These are phyloP conservation scores for Excalfactoria chinensis DNA, from an alignment of 2,113 vertebrate species.

Conservation along the genomic window DNA sequence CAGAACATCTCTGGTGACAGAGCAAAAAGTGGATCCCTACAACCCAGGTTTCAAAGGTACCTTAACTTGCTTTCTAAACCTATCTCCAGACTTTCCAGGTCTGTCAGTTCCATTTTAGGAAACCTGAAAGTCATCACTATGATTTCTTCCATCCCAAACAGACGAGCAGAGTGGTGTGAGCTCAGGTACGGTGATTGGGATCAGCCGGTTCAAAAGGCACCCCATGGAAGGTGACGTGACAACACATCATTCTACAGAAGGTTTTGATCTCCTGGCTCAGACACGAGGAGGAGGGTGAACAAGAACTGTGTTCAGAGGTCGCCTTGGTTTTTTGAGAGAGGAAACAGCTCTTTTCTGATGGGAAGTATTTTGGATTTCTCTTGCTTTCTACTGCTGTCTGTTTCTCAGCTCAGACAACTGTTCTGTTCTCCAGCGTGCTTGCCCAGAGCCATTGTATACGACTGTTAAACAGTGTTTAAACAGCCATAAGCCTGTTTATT, in stretches of 20 bases:
- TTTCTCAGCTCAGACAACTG: background rate
- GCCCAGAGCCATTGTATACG: background rate
- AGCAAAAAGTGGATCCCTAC: background rate
- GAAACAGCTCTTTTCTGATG: background rate
- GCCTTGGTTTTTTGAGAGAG: background rate
- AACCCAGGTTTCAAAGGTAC: background rate
- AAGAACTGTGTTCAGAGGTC: accelerated
- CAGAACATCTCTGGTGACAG: background rate
- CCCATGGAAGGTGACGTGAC: accelerated
- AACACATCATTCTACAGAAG: accelerated
- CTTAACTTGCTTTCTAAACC: background rate
- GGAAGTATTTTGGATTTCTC: background rate
- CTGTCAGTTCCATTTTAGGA: no score
- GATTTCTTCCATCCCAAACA: no score
- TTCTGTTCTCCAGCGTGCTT: background rate
- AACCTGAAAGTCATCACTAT: background rate
- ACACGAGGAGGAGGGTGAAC: background rate
- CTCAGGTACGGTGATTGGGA: accelerated
- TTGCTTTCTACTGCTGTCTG: background rate
- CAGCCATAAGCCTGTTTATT: background rate
- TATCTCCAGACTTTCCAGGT: background rate
- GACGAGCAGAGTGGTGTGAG: background rate
- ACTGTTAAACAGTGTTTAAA: background rate
- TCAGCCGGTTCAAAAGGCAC: accelerated
- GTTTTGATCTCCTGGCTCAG: accelerated